These are phyloP conservation scores for Dallia pectoralis DNA, from an alignment of 2,797 vertebrate genomes.

Conservation along the genomic window DNA sequence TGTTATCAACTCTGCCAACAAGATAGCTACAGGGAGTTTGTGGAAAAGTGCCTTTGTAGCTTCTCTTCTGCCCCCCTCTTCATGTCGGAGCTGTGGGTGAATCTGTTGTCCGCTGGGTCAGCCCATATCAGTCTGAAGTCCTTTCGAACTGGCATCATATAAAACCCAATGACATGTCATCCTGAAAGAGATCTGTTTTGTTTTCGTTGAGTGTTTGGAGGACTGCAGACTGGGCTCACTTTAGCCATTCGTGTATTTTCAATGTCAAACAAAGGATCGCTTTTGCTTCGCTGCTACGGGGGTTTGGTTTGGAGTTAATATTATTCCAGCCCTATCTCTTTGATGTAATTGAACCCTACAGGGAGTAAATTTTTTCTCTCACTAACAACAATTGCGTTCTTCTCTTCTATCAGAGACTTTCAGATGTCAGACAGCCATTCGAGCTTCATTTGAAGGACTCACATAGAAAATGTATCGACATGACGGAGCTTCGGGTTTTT, in stretches of 20 bases:
- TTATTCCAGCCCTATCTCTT: constrained; percentile 66
- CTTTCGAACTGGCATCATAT: constrained; percentile 73
- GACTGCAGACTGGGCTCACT: constrained; percentile 67
- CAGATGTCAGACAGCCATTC: constrained; percentile 34
- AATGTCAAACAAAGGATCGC: constrained; percentile 71
- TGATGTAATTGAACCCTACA: constrained; percentile 79
- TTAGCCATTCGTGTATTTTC: constrained; percentile 65
- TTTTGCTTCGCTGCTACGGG: constrained; percentile 35
- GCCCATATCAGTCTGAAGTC: constrained; percentile 71
- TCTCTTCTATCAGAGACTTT: constrained; percentile 69
- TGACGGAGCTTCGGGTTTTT: constrained; percentile 7
- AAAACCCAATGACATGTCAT: constrained; percentile 72
- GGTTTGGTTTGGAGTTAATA: constrained; percentile 73
- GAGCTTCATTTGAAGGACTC: constrained; percentile 21
- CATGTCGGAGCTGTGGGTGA: constrained; percentile 65
- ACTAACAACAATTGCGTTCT: constrained; percentile 53
- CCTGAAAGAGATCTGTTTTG: constrained; percentile 70
- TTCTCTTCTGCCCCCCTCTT: constrained; percentile 51
- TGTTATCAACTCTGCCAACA: constrained; percentile 86
- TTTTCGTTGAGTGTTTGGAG: constrained; percentile 50
- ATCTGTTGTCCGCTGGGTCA: constrained; percentile 81
- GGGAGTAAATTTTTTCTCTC: constrained; percentile 72
- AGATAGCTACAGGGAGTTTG: constrained; percentile 78
- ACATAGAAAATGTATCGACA: constrained; percentile 29
- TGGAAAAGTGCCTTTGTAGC: constrained; percentile 81